Evolutionary conservation across 2,113 vertebrate genomes (phyloP), one percentile per base, ranked within the genome.

Genomic region (Rhinolophus ferrumequinum): DNA sequence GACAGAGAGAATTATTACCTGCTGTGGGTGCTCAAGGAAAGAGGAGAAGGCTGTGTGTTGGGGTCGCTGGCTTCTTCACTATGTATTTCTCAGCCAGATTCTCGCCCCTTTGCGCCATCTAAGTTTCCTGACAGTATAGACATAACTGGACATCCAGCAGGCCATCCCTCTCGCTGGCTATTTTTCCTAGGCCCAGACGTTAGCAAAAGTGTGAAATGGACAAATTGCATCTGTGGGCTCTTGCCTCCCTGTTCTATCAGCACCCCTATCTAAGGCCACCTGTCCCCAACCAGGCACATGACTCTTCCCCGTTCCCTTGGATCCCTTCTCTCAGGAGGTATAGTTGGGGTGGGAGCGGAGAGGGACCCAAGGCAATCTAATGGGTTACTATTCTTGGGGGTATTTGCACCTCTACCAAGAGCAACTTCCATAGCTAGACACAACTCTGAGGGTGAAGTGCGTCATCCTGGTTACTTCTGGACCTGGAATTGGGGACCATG

Each of bases 201-300:
- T n/a, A 41, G 41, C 50, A n/a, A 24, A 83, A 73, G 35, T 38
- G 13, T 19, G n/a, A 81, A 22, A 26, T 14, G 41, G 52, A 41
- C 14, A 30, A 22, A 28, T 47, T 54, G 73, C 70, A 6, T 19
- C 60, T 30, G 0, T 2, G 35, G 5, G 24, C 16, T 64, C 15
- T 26, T 21, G 21, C 1, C 4, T 85, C 33, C 47, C 38, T 81
- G 1, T 24, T 67, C n/a, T 56, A 12, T 11, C 33, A 24, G 6
- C 6, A 4, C 8, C 19, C 5, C 0, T 6, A 16, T 5, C 24
- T 24, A 47, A 64, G 16, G 14, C 47, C 10, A 3, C 14, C 12
- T 58, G 12, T 47, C 12, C 26, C 44, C 28, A 28, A 0, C 38
- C 6, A 35, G 85, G n/a, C 47, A 19, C 38, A 0, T 1, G 10